A percentile compares a stretch with the other conserved stretches of the same genome.
phyloP scores from a whole-genome alignment of 2,797 vertebrate species.

The Yasuhikotakia modesta region DNA sequence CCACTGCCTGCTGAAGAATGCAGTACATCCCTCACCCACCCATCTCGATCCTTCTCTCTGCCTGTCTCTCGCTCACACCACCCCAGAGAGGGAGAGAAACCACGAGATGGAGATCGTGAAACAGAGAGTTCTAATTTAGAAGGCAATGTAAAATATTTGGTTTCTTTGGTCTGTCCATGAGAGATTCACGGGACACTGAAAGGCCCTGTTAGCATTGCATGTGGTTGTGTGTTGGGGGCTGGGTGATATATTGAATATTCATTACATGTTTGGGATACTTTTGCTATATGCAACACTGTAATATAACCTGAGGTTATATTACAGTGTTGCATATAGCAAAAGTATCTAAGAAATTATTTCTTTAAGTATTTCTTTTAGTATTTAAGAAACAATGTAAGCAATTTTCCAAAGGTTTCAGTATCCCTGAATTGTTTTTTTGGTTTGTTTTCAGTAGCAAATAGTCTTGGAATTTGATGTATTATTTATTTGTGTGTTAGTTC shows the following conservation, averaged over 20 bases:
- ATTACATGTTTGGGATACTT: neutral
- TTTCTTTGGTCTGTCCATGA: neutral
- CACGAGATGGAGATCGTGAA: neutral
- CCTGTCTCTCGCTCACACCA: constrained; percentile 32
- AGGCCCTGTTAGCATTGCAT: neutral
- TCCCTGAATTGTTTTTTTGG: neutral
- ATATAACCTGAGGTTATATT: neutral
- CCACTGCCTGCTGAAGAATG: constrained; percentile 47
- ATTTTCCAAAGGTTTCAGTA: neutral
- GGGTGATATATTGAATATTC: neutral
- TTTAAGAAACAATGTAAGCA: neutral
- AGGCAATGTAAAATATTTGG: constrained; percentile 4
- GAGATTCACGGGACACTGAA: constrained; percentile 2
- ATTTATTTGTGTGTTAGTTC: too few species aligned
- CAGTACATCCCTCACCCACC: constrained; percentile 29
- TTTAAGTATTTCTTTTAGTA: too few species aligned
- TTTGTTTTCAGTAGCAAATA: too few species aligned
- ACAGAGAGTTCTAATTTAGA: constrained; percentile 4
- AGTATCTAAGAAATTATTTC: too few species aligned
- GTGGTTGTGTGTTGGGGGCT: neutral
- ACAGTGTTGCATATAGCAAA: neutral
- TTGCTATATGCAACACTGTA: neutral
- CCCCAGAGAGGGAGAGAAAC: neutral
- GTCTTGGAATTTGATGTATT: too few species aligned
- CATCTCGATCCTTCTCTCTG: constrained; percentile 1